phyloP scores from a whole-genome alignment of 2,888 invertebrate genomes.

The Epirrhoe alternata region DNA sequence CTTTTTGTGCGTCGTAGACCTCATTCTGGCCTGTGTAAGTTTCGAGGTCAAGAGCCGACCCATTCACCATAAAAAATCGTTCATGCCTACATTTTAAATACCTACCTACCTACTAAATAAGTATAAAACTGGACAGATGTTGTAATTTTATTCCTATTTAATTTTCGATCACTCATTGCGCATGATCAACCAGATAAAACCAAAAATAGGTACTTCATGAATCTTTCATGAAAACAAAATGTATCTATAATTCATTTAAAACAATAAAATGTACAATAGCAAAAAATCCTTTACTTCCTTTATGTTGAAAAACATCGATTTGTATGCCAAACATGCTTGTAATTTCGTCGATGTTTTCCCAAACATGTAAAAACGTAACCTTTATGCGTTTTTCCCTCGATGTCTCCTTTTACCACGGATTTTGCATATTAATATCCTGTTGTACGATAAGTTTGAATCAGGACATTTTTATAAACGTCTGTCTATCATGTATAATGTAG shows the following conservation, averaged over 20 bases:
- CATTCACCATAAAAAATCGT: no score
- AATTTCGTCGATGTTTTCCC: conserved; percentile 15
- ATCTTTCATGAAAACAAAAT: no score
- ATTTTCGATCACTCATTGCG: no score
- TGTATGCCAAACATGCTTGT: conserved; percentile 8
- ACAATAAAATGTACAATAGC: background rate
- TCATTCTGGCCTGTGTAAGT: no score
- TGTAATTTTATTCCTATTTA: no score
- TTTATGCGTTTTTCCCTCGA: conserved; percentile 16
- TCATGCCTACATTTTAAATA: no score
- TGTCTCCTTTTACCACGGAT: conserved; percentile 10
- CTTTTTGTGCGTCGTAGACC: no score
- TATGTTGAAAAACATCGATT: conserved; percentile 21
- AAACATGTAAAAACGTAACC: conserved; percentile 25
- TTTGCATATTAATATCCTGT: conserved; percentile 17
- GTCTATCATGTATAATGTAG: background rate
- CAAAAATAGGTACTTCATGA: no score
- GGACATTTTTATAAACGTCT: background rate
- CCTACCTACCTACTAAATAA: no score
- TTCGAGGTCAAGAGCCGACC: no score
- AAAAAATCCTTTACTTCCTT: background rate
- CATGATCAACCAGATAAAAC: no score
- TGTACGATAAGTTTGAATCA: background rate
- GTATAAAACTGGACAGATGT: no score
- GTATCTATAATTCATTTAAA: background rate